Evolutionary conservation across 2,113 vertebrate species (phyloP).

Genomic region (Menura novaehollandiae): DNA sequence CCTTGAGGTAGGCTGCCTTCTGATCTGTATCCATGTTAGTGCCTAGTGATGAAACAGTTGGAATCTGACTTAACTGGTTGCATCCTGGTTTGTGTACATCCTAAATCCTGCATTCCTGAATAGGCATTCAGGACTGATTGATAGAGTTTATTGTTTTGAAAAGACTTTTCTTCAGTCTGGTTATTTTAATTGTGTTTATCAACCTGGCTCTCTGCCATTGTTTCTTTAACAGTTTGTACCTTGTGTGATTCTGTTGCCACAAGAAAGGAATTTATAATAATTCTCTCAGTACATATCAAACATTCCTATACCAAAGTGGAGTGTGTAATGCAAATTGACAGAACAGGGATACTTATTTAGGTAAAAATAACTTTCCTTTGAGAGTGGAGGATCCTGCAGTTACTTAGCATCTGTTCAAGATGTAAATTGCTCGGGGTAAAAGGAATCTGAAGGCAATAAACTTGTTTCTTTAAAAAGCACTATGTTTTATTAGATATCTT

Average conservation of each 20-base stretch:
- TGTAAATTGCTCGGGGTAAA: not conserved
- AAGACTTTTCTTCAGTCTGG: not conserved
- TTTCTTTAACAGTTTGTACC: not conserved
- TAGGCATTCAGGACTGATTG: not conserved
- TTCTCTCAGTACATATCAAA: not conserved
- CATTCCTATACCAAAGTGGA: not conserved
- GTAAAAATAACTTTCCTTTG: not conserved
- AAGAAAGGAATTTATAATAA: not conserved
- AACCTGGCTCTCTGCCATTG: not conserved
- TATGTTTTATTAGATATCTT: not conserved
- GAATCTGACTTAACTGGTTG: not conserved
- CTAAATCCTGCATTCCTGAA: not conserved
- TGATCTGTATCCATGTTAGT: not conserved
- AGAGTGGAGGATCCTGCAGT: not conserved
- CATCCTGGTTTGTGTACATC: not conserved
- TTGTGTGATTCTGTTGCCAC: not conserved
- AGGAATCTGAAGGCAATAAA: not conserved
- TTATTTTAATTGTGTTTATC: not conserved
- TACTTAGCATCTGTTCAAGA: not conserved
- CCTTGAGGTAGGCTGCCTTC: constrained; percentile 83
- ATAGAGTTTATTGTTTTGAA: not conserved
- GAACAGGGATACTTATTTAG: not conserved
- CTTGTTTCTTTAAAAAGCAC: not conserved
- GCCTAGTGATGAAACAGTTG: not conserved
- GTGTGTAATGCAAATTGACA: not conserved